Evolutionary conservation across 2,888 invertebrate genomes (phyloP), one percentile per base, ranked within the genome.

Genomic region (Melinaea marsaeus): DNA sequence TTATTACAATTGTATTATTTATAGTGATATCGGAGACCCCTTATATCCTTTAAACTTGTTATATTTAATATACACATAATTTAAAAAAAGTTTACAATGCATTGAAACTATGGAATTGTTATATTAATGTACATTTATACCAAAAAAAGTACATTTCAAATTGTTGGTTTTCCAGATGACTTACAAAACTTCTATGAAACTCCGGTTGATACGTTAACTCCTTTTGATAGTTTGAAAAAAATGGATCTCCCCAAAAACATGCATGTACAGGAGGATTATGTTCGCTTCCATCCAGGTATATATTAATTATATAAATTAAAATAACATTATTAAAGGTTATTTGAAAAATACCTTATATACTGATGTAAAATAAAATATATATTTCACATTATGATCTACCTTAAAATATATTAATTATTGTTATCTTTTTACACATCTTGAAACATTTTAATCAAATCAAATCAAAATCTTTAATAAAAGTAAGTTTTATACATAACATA

Each of bases 191-290:
- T 95, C 82, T 98, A 97, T 78, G 77, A 87, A 58, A 95, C 94
- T 3, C 93, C 94, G 22, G 93, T 97, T 2, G 92, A 93, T 68
- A 93, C 93, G 0, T 91, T 88, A 3, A 93, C 94, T 32, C 97
- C 97, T 13, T 93, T 94, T 75, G 97, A 97, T 72, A 92, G 92
- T 45, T 79, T 97, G 74, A 93, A 92, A 67, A 92, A 88, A 65
- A 92, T 93, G 78, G 94, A 97, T 42, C 84, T 98, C 59, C 98
- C 98, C 0, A 94, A 95, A 75, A 99, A 99, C 89, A 84, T 99
- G 35, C 95, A 98, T 81, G 91, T 98, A 3, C 95, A 96, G 78
- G 90, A 93, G 65, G 95, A 98, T 57, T 95, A 96, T 81, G 81
- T 94, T 55, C 91, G 97, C 63, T 98, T 97, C 84, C 93, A 97